A percentile compares a stretch with the other conserved stretches of the same genome.
phyloP scores from a whole-genome alignment of 2,113 vertebrate genomes.

The Cervus canadensis region DNA sequence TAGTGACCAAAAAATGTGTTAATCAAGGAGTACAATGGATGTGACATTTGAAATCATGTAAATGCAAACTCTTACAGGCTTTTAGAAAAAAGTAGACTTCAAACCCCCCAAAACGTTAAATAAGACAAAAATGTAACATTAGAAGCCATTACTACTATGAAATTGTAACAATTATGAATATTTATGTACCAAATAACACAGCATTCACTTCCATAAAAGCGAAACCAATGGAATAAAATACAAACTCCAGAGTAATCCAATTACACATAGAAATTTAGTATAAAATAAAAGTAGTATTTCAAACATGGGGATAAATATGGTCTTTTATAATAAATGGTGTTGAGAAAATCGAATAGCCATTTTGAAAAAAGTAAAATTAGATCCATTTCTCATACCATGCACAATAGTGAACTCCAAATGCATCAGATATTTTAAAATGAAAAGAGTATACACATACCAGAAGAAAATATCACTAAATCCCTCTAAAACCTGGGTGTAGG shows the following conservation, averaged over 20 bases:
- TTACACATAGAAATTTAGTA: not conserved
- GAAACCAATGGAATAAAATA: not conserved
- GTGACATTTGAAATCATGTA: not conserved
- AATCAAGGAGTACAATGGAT: not conserved
- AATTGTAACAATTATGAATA: not conserved
- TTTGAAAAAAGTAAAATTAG: conserved; percentile 19
- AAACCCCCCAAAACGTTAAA: not conserved
- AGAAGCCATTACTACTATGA: not conserved
- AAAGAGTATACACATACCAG: not conserved
- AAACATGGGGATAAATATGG: not conserved
- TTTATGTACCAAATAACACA: not conserved
- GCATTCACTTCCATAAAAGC: not conserved
- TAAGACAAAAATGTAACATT: not conserved
- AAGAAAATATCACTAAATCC: not conserved
- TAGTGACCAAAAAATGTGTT: conserved; percentile 60
- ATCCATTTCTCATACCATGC: not conserved
- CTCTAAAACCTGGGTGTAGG: not conserved
- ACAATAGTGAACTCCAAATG: not conserved
- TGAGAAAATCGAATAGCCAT: not conserved
- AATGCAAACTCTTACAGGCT: not conserved
- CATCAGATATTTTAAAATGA: not conserved
- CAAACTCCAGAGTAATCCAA: not conserved
- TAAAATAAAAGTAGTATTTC: not conserved
- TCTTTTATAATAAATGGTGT: not conserved
- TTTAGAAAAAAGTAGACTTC: not conserved